A percentile compares a stretch with the other conserved stretches of the same genome.
Conservation (phyloP, 1,140 invertebrate genomes). For the Lasioglossum baleicum region DNA sequence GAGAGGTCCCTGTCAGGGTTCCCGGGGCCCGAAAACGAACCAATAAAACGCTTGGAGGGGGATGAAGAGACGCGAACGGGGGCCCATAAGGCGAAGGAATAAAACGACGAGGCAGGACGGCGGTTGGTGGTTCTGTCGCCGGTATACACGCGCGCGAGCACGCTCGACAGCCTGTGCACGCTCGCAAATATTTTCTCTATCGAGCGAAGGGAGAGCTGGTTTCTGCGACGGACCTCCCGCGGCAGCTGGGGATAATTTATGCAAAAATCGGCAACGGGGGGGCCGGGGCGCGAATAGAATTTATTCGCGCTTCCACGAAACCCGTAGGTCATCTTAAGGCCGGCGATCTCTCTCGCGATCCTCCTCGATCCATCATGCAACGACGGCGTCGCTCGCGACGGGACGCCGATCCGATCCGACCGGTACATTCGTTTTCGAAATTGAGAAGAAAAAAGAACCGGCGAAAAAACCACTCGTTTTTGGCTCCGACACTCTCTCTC, state of each 20-base stretch:
- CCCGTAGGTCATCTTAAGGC: constrained; percentile 8
- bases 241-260: constrained; percentile 46
- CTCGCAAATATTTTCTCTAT: constrained; percentile 45
- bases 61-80: background rate
- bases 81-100: constrained; percentile 14
- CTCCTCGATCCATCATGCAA: constrained; percentile 47
- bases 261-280: constrained; percentile 23
- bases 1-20: background rate
- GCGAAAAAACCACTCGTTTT: no score
- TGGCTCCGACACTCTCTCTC: no score
- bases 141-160: background rate
- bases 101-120: background rate
- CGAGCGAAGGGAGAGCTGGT: background rate
- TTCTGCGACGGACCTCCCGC: constrained; percentile 38
- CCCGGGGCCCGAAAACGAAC: background rate
- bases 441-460: no score
- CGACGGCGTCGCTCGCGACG: constrained; percentile 31
- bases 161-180: background rate
- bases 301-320: constrained; percentile 43
- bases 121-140: constrained; percentile 10
- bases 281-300: constrained; percentile 31
- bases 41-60: background rate
- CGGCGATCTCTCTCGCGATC: background rate
- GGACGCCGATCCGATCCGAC: constrained; percentile 20
- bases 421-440: no score